phyloP scores from a whole-genome alignment of 1,140 invertebrate genomes.

The Delia radicum region DNA sequence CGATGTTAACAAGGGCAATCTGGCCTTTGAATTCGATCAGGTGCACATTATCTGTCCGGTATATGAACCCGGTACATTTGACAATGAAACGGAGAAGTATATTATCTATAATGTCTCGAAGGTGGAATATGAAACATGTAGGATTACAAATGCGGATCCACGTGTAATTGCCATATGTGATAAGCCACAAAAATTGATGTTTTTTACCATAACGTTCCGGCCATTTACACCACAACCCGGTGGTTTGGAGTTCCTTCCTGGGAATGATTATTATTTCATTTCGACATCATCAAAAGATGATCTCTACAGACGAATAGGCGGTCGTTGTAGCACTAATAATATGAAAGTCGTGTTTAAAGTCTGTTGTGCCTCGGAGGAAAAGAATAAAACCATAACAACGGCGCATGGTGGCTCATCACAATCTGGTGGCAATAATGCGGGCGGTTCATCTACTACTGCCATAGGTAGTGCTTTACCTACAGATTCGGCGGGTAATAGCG shows the following conservation, averaged over 20 bases:
- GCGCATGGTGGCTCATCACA: conserved; percentile 51
- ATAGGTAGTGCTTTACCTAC: conserved; percentile 9
- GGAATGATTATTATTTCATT: conserved; percentile 95
- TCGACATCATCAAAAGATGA: conserved; percentile 90
- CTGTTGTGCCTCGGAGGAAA: conserved; percentile 73
- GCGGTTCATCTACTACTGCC: neutral
- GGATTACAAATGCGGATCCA: conserved; percentile 91
- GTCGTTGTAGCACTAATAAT: conserved; percentile 86
- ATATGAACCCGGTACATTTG: conserved; percentile 81
- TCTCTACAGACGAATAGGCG: conserved; percentile 84
- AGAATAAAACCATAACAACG: conserved; percentile 50
- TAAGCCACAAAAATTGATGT: conserved; percentile 91
- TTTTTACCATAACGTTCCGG: conserved; percentile 94
- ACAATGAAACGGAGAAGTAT: conserved; percentile 90
- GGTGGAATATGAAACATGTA: conserved; percentile 93
- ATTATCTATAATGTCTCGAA: conserved; percentile 96
- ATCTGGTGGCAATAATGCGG: neutral
- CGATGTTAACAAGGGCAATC: conserved; percentile 92
- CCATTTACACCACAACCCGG: conserved; percentile 94
- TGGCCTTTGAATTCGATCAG: conserved; percentile 91
- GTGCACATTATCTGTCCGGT: conserved; percentile 95
- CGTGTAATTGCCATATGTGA: conserved; percentile 93
- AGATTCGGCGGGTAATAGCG: conserved; percentile 18
- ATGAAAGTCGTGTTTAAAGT: conserved; percentile 97
- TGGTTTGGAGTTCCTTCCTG: conserved; percentile 89